Conservation (phyloP, 2,113 vertebrate genomes). For the Lagenorhynchus albirostris region DNA sequence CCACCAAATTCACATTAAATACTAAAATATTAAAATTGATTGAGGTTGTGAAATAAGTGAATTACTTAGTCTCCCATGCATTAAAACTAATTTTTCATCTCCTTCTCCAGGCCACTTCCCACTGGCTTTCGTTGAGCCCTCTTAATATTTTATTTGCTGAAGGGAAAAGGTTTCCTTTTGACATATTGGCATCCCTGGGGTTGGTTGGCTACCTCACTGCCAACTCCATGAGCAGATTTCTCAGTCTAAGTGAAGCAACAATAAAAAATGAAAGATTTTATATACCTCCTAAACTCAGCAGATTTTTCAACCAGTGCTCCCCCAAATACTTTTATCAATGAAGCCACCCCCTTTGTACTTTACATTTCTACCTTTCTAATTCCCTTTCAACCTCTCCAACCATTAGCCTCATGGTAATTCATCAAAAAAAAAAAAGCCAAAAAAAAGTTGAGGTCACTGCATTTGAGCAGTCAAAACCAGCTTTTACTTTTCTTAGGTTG, state of each 20-base stretch:
- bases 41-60: slow-evolving; percentile 80
- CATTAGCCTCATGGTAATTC: slow-evolving; percentile 56
- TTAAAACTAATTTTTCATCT: slow-evolving; percentile 86
- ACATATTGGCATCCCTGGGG: slow-evolving; percentile 73
- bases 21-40: slow-evolving; percentile 86
- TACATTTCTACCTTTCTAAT: background rate
- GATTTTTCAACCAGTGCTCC: background rate
- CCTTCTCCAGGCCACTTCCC: slow-evolving; percentile 80
- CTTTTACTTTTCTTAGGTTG: slow-evolving; percentile 70
- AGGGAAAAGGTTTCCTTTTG: slow-evolving; percentile 78
- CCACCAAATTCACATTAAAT: slow-evolving; percentile 72
- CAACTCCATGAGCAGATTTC: slow-evolving; percentile 19
- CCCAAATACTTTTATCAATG: background rate
- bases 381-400: background rate
- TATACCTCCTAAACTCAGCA: background rate
- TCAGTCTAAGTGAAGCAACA: slow-evolving; percentile 26
- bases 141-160: slow-evolving; percentile 84
- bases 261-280: background rate
- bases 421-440: background rate
- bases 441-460: slow-evolving; percentile 60
- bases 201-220: slow-evolving; percentile 62
- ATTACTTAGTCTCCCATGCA: slow-evolving; percentile 80
- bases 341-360: background rate
- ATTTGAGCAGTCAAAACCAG: slow-evolving; percentile 47
- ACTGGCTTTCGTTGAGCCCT: slow-evolving; percentile 78